These are phyloP conservation scores for Yponomeuta evonymella DNA, from an alignment of 2,888 invertebrate species.

Conservation along the genomic window DNA sequence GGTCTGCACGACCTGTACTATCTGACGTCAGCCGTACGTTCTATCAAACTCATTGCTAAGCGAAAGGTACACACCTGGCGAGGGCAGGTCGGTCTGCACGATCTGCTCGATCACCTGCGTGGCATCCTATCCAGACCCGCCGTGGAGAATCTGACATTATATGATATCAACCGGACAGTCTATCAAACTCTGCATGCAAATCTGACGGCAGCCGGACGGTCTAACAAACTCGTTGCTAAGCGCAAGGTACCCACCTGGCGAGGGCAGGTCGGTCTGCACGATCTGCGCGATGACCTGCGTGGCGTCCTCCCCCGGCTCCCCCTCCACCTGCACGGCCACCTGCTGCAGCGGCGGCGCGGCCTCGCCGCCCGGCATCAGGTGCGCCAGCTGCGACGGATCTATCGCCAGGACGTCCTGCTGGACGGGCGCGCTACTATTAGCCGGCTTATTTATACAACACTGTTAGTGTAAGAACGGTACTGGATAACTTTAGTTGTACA, in stretches of 20 bases:
- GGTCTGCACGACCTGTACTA: too few species aligned
- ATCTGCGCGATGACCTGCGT: slow-evolving; percentile 91
- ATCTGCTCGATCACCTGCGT: slow-evolving; percentile 76
- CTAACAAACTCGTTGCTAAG: slow-evolving; percentile 15
- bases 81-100: slow-evolving; percentile 69
- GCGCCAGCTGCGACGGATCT: slow-evolving; percentile 71
- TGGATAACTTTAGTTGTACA: too few species aligned
- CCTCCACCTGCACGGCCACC: slow-evolving; percentile 73
- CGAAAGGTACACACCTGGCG: slow-evolving; percentile 78
- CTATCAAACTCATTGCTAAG: too few species aligned
- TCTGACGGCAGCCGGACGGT: too few species aligned
- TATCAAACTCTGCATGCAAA: too few species aligned
- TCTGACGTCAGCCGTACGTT: too few species aligned
- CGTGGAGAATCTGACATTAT: too few species aligned
- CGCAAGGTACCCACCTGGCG: slow-evolving; percentile 78
- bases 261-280: slow-evolving; percentile 87
- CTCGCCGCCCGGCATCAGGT: slow-evolving; percentile 76
- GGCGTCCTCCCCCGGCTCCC: slow-evolving; percentile 76
- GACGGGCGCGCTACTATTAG: background rate
- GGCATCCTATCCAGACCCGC: too few species aligned
- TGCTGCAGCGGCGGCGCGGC: slow-evolving; percentile 65
- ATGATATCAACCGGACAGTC: too few species aligned
- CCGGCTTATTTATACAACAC: background rate
- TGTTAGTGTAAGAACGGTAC: too few species aligned
- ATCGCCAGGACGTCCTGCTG: slow-evolving; percentile 71